A percentile compares a stretch with the other conserved stretches of the same genome.
phyloP scores from a whole-genome alignment of 2,888 invertebrate species.

The Baccha elongata region DNA sequence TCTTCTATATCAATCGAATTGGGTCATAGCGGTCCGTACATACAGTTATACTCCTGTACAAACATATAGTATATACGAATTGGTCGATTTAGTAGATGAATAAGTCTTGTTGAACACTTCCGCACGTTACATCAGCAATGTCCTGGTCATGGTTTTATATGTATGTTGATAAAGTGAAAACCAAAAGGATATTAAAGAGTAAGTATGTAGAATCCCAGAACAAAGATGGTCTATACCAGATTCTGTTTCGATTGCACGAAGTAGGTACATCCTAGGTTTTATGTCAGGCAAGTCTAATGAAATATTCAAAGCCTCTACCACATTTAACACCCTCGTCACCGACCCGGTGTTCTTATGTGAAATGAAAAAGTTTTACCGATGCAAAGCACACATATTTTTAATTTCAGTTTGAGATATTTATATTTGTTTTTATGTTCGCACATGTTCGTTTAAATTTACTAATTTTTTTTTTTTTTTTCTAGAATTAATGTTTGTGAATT shows the following conservation, averaged over 20 bases:
- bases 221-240: conserved; percentile 30
- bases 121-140: conserved; percentile 1
- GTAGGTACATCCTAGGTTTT: conserved; percentile 5
- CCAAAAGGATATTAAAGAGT: conserved; percentile 2
- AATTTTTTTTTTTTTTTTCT: not conserved
- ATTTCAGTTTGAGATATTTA: conserved; percentile 16
- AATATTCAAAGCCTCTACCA: conserved; percentile 25
- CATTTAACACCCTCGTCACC: not conserved
- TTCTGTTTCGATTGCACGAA: conserved; percentile 16
- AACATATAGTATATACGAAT: conserved; percentile 32
- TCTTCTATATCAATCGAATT: conserved; percentile 49
- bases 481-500: conserved; percentile 40
- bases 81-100: conserved; percentile 40
- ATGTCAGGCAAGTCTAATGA: conserved; percentile 14
- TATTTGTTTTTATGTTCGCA: not conserved
- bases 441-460: conserved; percentile 26
- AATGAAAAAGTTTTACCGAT: conserved; percentile 6
- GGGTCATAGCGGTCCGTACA: conserved; percentile 29
- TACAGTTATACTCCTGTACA: not conserved
- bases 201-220: conserved; percentile 11
- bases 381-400: conserved; percentile 16
- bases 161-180: conserved; percentile 1
- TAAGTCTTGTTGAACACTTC: conserved; percentile 35
- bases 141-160: not conserved
- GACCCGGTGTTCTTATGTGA: not conserved